Conservation (phyloP, 1,140 invertebrate genomes). For the Apocrypta bakeri region DNA sequence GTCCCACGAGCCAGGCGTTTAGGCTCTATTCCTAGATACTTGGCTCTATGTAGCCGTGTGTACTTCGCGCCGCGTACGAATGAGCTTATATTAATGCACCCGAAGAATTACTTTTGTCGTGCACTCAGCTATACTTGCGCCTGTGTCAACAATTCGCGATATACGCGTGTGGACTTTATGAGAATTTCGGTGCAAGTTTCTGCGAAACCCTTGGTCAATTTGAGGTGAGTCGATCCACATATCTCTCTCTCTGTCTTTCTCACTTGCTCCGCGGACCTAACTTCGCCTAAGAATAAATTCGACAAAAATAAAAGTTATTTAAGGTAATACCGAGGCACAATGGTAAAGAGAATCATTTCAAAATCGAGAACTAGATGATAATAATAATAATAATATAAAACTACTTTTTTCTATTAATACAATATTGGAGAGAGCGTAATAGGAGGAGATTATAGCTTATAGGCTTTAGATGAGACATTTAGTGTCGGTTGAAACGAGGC, state of each 20-base stretch:
- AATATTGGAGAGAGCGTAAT: neutral
- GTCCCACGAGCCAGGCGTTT: neutral
- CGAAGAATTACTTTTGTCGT: conserved; percentile 32
- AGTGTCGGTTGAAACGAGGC: conserved; percentile 25
- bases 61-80: neutral
- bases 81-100: neutral
- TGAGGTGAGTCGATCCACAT: neutral
- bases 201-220: neutral
- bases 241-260: no score
- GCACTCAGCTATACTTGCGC: neutral
- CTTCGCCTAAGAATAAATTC: no score
- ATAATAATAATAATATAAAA: no score
- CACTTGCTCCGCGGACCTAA: no score
- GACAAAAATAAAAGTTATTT: no score
- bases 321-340: no score
- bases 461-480: conserved; percentile 34
- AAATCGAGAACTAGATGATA: no score
- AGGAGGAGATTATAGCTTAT: neutral
- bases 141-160: conserved; percentile 16
- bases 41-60: neutral
- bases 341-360: no score
- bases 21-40: conserved; percentile 41
- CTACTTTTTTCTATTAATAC: no score
- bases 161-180: no score
- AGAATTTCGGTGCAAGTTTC: neutral